A percentile compares a stretch with the other conserved stretches of the same genome.
These are phyloP conservation scores for Halcyon badia DNA, from an alignment of 2,797 vertebrate genomes.

Conservation along the genomic window DNA sequence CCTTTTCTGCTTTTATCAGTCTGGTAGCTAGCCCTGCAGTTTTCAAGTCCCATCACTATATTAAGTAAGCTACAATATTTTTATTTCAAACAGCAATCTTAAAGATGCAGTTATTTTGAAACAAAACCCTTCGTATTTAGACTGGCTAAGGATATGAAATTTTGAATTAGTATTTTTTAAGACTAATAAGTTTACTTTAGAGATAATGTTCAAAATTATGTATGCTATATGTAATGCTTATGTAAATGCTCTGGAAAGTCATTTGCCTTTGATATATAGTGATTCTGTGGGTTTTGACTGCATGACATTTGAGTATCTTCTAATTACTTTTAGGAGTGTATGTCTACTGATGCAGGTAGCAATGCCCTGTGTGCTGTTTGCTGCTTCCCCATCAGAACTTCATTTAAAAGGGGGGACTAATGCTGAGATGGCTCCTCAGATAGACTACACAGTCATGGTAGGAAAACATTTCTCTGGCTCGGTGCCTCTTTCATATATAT, in stretches of 20 bases:
- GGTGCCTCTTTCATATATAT: background rate
- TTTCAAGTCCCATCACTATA: background rate
- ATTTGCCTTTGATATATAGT: background rate
- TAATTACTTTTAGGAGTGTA: slow-evolving; percentile 88
- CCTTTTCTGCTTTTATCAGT: background rate
- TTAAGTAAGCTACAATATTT: background rate
- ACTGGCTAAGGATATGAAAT: background rate
- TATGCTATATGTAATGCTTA: background rate
- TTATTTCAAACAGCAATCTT: background rate
- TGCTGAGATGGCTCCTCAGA: slow-evolving; percentile 97
- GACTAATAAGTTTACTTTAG: background rate
- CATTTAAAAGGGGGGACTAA: slow-evolving; percentile 95
- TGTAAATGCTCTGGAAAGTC: background rate
- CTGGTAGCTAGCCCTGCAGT: background rate
- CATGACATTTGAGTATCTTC: background rate
- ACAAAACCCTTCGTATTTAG: background rate
- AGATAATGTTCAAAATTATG: background rate
- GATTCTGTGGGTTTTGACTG: background rate
- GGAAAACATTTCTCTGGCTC: background rate
- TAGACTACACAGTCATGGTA: slow-evolving; percentile 94
- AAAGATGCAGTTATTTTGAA: background rate
- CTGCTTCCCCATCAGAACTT: slow-evolving; percentile 88
- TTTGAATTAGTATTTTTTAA: background rate
- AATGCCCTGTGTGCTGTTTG: slow-evolving; percentile 91
- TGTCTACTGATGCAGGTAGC: slow-evolving; percentile 94